Evolutionary conservation across 2,113 vertebrate species (phyloP).

Genomic region (Etheostoma cragini): DNA sequence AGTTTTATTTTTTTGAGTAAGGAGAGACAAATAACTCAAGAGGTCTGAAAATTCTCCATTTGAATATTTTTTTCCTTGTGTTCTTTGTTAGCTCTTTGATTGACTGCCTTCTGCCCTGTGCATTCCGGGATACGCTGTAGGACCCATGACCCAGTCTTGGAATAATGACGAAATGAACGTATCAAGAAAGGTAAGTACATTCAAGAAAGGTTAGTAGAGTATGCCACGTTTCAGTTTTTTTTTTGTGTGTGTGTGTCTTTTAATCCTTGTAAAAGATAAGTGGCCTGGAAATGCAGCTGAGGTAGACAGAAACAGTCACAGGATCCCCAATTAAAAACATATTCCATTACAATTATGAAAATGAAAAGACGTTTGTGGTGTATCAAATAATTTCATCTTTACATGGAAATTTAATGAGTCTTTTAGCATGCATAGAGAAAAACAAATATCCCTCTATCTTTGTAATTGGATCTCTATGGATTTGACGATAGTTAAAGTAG

Average conservation of each 20-base stretch:
- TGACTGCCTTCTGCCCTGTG: slow-evolving; percentile 42
- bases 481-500: slow-evolving; percentile 82
- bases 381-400: slow-evolving; percentile 82
- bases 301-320: slow-evolving; percentile 53
- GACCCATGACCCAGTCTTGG: slow-evolving; percentile 14
- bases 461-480: slow-evolving; percentile 83
- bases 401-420: slow-evolving; percentile 84
- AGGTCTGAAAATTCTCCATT: background rate
- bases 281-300: slow-evolving; percentile 29
- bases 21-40: background rate
- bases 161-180: slow-evolving; percentile 26
- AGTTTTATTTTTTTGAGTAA: background rate
- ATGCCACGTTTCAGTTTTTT: background rate
- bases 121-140: slow-evolving; percentile 42
- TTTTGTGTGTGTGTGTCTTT: slow-evolving; percentile 4
- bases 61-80: background rate
- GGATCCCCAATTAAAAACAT: slow-evolving; percentile 66
- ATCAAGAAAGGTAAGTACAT: slow-evolving; percentile 7
- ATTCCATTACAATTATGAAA: slow-evolving; percentile 77
- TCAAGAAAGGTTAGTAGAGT: slow-evolving; percentile 5
- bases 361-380: slow-evolving; percentile 81
- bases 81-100: slow-evolving; percentile 36
- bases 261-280: slow-evolving; percentile 24
- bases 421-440: slow-evolving; percentile 81
- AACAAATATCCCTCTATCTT: slow-evolving; percentile 83